These are phyloP conservation scores for Iguana delicatissima DNA, from an alignment of 2,797 vertebrate genomes.

Conservation along the genomic window DNA sequence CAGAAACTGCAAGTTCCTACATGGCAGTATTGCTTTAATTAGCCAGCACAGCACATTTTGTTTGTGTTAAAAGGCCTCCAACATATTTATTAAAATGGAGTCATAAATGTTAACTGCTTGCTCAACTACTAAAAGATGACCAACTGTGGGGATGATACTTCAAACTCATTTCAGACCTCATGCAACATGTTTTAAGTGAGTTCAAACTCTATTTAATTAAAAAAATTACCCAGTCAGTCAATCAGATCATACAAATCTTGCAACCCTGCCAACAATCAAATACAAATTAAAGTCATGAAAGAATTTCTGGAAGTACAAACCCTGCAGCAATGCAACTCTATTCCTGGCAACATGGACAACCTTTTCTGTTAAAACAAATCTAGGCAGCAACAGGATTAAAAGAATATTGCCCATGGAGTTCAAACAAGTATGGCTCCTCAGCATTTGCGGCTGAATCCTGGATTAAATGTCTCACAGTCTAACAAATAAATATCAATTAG, in stretches of 20 bases:
- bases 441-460: not conserved
- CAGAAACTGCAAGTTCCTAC: slow-evolving; percentile 71
- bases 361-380: slow-evolving; percentile 44
- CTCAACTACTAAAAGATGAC: slow-evolving; percentile 44
- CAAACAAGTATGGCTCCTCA: slow-evolving; percentile 28
- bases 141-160: slow-evolving; percentile 51
- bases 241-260: slow-evolving; percentile 59
- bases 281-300: slow-evolving; percentile 63
- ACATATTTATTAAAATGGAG: slow-evolving; percentile 54
- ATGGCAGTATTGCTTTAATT: slow-evolving; percentile 72
- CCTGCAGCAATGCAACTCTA: slow-evolving; percentile 29
- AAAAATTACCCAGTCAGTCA: slow-evolving; percentile 43
- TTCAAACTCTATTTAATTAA: slow-evolving; percentile 59
- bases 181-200: slow-evolving; percentile 47
- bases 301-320: slow-evolving; percentile 66
- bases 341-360: slow-evolving; percentile 49
- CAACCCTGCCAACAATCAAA: slow-evolving; percentile 66
- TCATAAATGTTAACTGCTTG: slow-evolving; percentile 52
- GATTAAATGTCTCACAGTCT: slow-evolving; percentile 17
- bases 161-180: slow-evolving; percentile 42
- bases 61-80: slow-evolving; percentile 57
- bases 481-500: slow-evolving; percentile 35
- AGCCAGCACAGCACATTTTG: slow-evolving; percentile 51
- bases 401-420: slow-evolving; percentile 12
- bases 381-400: slow-evolving; percentile 37